Base-by-base conservation (phyloP, 2,113 vertebrate genomes). In the Podilymbus podiceps region DNA sequence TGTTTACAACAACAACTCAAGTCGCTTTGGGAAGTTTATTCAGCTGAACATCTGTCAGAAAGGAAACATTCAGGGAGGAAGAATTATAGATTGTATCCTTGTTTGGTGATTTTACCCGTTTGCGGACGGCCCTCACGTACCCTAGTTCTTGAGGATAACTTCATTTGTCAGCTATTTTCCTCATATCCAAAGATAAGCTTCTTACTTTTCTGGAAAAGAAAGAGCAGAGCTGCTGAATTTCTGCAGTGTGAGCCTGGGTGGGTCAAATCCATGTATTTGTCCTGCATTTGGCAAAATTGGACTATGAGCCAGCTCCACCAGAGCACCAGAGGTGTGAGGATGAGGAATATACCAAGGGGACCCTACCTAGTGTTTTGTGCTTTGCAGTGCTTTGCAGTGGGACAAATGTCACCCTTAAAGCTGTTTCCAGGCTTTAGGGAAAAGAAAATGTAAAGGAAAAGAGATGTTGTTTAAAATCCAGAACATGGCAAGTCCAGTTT, bases 71-170 rank as follows among this genome's bases (percentile, higher is more conserved):
- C 99, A 99, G 98, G 99, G 99, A 72, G 99, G 99, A 91, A 98
- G 98, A n/a, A 99, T 99, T 75, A 97, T 99, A 74, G 99, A 99
- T 98, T 99, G 99, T 99, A 99, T 99, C 99, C 99, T 99, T 30
- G 2, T 75, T 78, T 88, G 62, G 31, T 95, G 87, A 67, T 89
- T 82, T 50, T 35, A 38, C 31, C 27, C 18, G 0, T 76, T 66
- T 47, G 44, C 6, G 2, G 49, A 49, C 62, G 33, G n/a, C 3
- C 1, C 27, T 12, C 9, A 1, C 1, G 2, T 49, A 27, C 13
- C 69, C 80, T n/a, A 78, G 16, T 92, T 78, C 38, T 38, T 8
- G 5, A 30, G 44, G 35, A 47, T 47, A 63, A 49, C 25, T 85
- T 76, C 38, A 33, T 30, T 62, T 59, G 28, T 86, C 52, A 75